Conservation (phyloP, 2,888 invertebrate species). For the Ormyrus rosae region DNA sequence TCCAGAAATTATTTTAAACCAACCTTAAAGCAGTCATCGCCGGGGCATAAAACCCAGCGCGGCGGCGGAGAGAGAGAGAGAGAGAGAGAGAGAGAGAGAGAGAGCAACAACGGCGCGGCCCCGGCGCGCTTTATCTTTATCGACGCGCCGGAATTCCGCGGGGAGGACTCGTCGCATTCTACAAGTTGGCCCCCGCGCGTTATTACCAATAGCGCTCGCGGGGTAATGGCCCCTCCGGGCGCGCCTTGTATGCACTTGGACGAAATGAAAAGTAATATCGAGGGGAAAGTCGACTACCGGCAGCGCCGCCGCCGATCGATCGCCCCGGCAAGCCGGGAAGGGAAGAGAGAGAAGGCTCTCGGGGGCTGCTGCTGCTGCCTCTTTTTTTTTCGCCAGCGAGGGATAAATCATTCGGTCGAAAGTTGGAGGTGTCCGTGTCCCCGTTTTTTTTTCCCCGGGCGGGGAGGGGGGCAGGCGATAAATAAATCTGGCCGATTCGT, state of each 20-base stretch:
- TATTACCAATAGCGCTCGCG: slow-evolving; percentile 40
- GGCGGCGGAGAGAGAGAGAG: background rate
- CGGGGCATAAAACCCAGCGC: background rate
- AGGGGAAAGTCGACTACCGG: background rate
- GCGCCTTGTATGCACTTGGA: slow-evolving; percentile 37
- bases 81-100: background rate
- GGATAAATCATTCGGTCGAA: slow-evolving; percentile 46
- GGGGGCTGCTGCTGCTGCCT: slow-evolving; percentile 3
- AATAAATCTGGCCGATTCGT: slow-evolving; percentile 32
- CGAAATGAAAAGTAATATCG: slow-evolving; percentile 57
- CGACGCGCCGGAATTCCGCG: slow-evolving; percentile 20
- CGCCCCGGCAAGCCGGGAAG: background rate
- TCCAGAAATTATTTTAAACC: too few species aligned
- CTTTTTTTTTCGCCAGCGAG: background rate
- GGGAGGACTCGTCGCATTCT: slow-evolving; percentile 37
- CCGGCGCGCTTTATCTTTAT: slow-evolving; percentile 26
- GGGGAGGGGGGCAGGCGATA: background rate
- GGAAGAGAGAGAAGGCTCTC: slow-evolving; percentile 6
- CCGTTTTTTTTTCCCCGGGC: background rate
- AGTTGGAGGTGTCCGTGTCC: background rate
- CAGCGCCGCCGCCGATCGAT: too few species aligned
- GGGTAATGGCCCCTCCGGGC: slow-evolving; percentile 40
- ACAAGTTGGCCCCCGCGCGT: slow-evolving; percentile 46
- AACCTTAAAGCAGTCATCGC: too few species aligned
- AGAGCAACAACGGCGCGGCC: background rate